Conservation (phyloP, 1,140 invertebrate species). For the Platorchestia sp. region DNA sequence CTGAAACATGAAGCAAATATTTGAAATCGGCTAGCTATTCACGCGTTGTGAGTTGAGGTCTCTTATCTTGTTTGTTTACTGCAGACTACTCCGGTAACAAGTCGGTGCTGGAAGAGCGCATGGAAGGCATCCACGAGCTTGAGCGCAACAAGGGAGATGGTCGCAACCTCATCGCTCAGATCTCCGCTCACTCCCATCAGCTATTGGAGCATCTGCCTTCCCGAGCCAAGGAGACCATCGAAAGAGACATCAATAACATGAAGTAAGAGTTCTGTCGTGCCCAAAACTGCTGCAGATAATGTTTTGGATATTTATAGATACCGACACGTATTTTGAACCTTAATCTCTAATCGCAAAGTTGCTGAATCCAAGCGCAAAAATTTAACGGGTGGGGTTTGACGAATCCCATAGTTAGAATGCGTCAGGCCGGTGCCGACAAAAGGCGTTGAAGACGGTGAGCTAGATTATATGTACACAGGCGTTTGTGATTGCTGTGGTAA, state of each 20-base stretch:
- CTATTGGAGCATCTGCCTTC: slow-evolving; percentile 77
- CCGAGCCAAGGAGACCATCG: slow-evolving; percentile 84
- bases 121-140: slow-evolving; percentile 60
- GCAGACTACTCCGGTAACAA: slow-evolving; percentile 82
- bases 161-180: slow-evolving; percentile 63
- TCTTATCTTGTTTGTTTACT: slow-evolving; percentile 59
- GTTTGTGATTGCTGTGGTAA: too few species aligned
- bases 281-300: background rate
- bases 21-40: background rate
- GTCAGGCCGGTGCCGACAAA: too few species aligned
- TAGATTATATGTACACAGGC: too few species aligned
- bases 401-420: too few species aligned
- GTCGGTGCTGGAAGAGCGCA: slow-evolving; percentile 62
- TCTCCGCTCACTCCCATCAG: slow-evolving; percentile 70
- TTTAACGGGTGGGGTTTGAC: too few species aligned
- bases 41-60: too few species aligned
- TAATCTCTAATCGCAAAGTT: background rate
- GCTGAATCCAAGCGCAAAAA: too few species aligned
- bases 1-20: too few species aligned
- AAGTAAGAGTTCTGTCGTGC: slow-evolving; percentile 72
- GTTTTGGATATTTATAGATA: background rate
- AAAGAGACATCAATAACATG: slow-evolving; percentile 82
- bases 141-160: slow-evolving; percentile 63
- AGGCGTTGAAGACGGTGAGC: too few species aligned
- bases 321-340: background rate